These are phyloP conservation scores for Corythucha ciliata DNA, from an alignment of 2,888 invertebrate genomes.

Conservation along the genomic window DNA sequence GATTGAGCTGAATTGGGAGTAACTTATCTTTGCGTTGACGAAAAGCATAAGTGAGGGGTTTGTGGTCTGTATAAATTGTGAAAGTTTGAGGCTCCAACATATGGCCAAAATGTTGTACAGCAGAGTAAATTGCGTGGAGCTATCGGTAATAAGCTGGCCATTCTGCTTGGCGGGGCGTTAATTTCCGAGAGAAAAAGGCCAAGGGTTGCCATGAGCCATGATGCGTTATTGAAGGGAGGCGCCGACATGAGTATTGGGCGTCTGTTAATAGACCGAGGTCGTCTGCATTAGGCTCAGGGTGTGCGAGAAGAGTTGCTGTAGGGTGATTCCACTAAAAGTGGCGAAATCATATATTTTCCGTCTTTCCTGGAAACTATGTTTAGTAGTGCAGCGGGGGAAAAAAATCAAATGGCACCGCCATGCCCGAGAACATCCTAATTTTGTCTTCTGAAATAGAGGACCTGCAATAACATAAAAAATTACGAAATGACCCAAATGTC, in stretches of 20 bases:
- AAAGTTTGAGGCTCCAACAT: conserved; percentile 6
- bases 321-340: too few relatives aligned
- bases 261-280: conserved; percentile 8
- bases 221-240: conserved; percentile 18
- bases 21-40: conserved; percentile 34
- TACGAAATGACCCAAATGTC: too few relatives aligned
- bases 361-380: too few relatives aligned
- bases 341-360: too few relatives aligned
- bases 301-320: conserved; percentile 40
- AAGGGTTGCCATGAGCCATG: conserved; percentile 28
- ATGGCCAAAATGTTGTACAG: conserved; percentile 20
- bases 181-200: conserved; percentile 30
- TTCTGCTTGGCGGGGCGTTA: conserved; percentile 37
- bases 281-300: conserved; percentile 38
- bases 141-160: conserved; percentile 33
- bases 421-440: too few relatives aligned
- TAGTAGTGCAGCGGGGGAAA: too few relatives aligned
- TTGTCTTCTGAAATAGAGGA: too few relatives aligned
- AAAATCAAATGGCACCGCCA: too few relatives aligned
- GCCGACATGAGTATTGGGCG: conserved; percentile 12
- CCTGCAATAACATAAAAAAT: too few relatives aligned
- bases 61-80: conserved; percentile 14
- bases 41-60: conserved; percentile 15
- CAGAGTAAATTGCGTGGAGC: conserved; percentile 40
- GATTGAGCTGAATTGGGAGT: conserved; percentile 39